Evolutionary conservation across 1,140 invertebrate genomes (phyloP).

Genomic region (Sinonovacula constricta): DNA sequence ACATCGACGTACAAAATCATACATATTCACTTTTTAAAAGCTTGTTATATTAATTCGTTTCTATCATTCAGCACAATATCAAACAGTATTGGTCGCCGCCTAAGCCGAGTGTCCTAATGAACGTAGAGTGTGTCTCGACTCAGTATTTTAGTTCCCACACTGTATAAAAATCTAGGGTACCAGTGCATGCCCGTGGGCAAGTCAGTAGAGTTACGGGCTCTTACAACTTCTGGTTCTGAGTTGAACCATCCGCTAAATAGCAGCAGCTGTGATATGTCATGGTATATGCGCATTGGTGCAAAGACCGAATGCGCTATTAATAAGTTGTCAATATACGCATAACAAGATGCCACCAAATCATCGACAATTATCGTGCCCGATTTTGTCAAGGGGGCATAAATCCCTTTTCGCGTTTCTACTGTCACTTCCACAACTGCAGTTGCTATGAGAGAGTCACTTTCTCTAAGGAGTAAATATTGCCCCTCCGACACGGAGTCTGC

Average conservation of each 20-base stretch:
- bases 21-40: no score
- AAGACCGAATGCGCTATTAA: conserved; percentile 90
- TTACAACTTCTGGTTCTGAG: background rate
- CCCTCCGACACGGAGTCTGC: conserved; percentile 77
- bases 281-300: conserved; percentile 85
- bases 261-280: conserved; percentile 53
- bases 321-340: conserved; percentile 94
- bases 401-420: conserved; percentile 83
- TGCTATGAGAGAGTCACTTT: conserved; percentile 64
- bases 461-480: conserved; percentile 66
- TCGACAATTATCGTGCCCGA: conserved; percentile 94
- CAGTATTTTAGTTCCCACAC: conserved; percentile 79
- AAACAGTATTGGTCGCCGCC: no score
- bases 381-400: conserved; percentile 94
- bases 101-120: conserved; percentile 41
- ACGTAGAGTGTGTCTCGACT: conserved; percentile 35
- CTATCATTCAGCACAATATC: no score
- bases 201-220: background rate
- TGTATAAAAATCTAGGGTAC: conserved; percentile 90
- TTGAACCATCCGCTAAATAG: conserved; percentile 16
- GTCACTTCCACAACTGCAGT: conserved; percentile 84
- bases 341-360: conserved; percentile 94
- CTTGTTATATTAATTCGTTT: no score
- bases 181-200: conserved; percentile 83
- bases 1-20: no score